These are phyloP conservation scores for Silurus aristotelis DNA, from an alignment of 2,797 vertebrate species.

Conservation along the genomic window DNA sequence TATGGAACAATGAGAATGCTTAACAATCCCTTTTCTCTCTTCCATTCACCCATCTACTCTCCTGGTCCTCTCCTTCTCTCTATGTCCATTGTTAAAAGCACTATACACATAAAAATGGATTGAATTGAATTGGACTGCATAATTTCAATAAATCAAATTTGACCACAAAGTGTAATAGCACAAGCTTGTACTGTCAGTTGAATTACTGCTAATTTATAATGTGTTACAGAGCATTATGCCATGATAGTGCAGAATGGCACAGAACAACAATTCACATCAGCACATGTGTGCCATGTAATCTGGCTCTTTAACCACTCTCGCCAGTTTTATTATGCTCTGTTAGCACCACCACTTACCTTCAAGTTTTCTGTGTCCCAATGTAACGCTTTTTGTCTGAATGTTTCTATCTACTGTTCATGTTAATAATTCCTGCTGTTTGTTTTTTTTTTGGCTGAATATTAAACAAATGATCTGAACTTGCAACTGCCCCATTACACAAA, in stretches of 20 bases:
- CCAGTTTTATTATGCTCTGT: background rate
- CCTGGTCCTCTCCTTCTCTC: no score
- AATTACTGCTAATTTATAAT: background rate
- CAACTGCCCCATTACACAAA: slow-evolving; percentile 16
- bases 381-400: background rate
- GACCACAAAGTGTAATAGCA: background rate
- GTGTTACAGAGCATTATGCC: background rate
- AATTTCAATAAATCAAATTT: background rate
- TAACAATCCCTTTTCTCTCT: no score
- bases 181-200: background rate
- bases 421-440: background rate
- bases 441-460: background rate
- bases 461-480: background rate
- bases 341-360: background rate
- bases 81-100: no score
- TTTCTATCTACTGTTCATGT: background rate
- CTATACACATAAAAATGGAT: no score
- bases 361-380: background rate
- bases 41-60: no score
- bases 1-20: no score
- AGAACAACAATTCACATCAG: no score
- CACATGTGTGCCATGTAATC: background rate
- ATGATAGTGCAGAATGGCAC: background rate
- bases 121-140: no score
- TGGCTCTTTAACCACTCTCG: background rate